These are phyloP conservation scores for Trialeurodes vaporariorum DNA, from an alignment of 1,140 invertebrate species.

Conservation along the genomic window DNA sequence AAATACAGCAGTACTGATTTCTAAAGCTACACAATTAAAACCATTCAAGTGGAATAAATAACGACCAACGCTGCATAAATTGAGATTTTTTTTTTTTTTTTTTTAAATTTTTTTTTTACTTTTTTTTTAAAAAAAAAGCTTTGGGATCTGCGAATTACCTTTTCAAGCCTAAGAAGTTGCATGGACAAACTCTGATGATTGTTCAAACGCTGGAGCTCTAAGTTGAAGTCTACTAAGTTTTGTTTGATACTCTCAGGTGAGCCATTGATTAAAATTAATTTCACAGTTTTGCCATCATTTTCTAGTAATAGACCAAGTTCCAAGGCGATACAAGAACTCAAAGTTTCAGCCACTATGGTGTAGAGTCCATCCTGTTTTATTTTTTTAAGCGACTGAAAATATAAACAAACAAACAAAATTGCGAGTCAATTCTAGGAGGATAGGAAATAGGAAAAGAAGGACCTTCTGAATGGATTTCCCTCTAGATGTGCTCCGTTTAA, in stretches of 20 bases:
- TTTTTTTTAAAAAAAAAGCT: not conserved
- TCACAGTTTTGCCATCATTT: slow-evolving; percentile 15
- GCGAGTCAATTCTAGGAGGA: too few species aligned
- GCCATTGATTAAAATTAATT: slow-evolving; percentile 16
- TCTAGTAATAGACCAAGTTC: slow-evolving; percentile 19
- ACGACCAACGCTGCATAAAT: not conserved
- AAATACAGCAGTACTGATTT: too few species aligned
- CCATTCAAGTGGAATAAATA: too few species aligned
- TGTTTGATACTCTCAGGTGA: slow-evolving; percentile 12
- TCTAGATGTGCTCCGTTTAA: too few species aligned
- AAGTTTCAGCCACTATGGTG: slow-evolving; percentile 22
- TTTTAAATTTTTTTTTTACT: not conserved
- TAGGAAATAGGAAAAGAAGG: too few species aligned
- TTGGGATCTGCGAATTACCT: not conserved
- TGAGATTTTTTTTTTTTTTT: not conserved
- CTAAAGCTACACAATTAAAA: too few species aligned
- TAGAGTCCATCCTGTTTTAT: slow-evolving; percentile 17
- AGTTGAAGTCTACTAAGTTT: not conserved
- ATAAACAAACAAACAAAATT: too few species aligned
- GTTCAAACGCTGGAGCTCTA: not conserved
- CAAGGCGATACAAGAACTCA: slow-evolving; percentile 20
- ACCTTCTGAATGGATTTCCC: too few species aligned
- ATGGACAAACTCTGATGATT: not conserved
- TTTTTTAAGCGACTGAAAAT: slow-evolving; percentile 15
- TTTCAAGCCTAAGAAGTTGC: not conserved